Evolutionary conservation across 1,140 invertebrate genomes (phyloP).

Genomic region (Drosophila quadrilineata): DNA sequence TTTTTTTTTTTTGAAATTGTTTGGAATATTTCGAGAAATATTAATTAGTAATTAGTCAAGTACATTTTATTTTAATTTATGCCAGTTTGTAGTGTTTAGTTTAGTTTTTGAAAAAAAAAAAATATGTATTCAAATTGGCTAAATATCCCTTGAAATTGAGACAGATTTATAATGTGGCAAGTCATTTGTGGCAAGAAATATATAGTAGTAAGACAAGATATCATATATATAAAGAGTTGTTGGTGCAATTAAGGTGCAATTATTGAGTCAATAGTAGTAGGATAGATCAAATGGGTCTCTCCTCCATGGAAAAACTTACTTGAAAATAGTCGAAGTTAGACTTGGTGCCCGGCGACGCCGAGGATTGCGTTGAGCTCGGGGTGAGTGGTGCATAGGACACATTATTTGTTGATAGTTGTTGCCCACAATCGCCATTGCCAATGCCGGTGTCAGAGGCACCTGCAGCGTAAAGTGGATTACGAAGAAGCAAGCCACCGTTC

Average conservation of each 20-base stretch:
- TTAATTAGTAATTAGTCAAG: too few species aligned
- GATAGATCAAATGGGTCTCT: too few species aligned
- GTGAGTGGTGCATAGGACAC: slow-evolving; percentile 68
- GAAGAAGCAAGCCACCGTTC: slow-evolving; percentile 48
- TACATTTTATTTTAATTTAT: too few species aligned
- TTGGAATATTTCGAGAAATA: too few species aligned
- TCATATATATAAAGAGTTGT: too few species aligned
- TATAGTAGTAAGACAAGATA: slow-evolving; percentile 12
- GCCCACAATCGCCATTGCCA: slow-evolving; percentile 52
- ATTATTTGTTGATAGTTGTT: slow-evolving; percentile 62
- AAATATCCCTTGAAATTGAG: too few species aligned
- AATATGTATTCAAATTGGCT: too few species aligned
- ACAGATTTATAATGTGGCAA: slow-evolving; percentile 19
- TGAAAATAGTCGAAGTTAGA: slow-evolving; percentile 79
- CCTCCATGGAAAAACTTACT: slow-evolving; percentile 58
- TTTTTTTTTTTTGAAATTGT: too few species aligned
- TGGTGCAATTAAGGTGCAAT: slow-evolving; percentile 67
- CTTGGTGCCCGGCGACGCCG: slow-evolving; percentile 74
- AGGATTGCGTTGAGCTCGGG: slow-evolving; percentile 77
- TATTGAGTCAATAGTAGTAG: too few species aligned
- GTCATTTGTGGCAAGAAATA: too few species aligned
- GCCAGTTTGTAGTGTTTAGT: too few species aligned
- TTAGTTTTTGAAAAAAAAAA: too few species aligned
- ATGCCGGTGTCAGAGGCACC: slow-evolving; percentile 36
- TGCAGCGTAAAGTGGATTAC: slow-evolving; percentile 48